Conservation (phyloP, 2,888 invertebrate species). For the Venusia cambrica region DNA sequence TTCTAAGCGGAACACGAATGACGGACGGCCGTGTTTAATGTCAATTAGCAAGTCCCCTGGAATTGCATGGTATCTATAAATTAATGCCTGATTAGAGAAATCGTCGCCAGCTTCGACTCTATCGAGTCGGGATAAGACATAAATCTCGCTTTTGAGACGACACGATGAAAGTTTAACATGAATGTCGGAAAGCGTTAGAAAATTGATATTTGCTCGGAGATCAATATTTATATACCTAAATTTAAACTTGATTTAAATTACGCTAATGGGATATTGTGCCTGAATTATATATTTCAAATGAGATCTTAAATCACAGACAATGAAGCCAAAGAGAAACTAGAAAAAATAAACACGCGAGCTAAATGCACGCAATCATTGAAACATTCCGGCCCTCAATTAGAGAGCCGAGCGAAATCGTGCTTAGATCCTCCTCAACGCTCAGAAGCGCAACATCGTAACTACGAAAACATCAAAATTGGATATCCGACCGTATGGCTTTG, state of each 20-base stretch:
- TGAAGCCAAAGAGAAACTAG: slow-evolving; percentile 34
- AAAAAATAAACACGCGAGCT: slow-evolving; percentile 46
- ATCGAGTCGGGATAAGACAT: slow-evolving; percentile 23
- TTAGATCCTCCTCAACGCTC: slow-evolving; percentile 31
- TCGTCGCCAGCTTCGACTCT: slow-evolving; percentile 34
- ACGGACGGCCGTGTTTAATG: slow-evolving; percentile 64
- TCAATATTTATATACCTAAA: slow-evolving; percentile 12
- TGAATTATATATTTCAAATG: slow-evolving; percentile 8
- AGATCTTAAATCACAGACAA: slow-evolving; percentile 20
- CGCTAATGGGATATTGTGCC: slow-evolving; percentile 6
- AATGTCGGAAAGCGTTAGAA: slow-evolving; percentile 11
- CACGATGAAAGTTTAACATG: slow-evolving; percentile 8
- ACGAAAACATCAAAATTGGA: slow-evolving; percentile 29
- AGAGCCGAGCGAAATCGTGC: slow-evolving; percentile 52
- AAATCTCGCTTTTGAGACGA: slow-evolving; percentile 3
- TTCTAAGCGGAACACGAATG: slow-evolving; percentile 56
- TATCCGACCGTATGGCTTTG: slow-evolving; percentile 28
- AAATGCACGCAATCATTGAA: slow-evolving; percentile 48
- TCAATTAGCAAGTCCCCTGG: slow-evolving; percentile 62
- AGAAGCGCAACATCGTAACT: slow-evolving; percentile 37
- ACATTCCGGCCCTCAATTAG: slow-evolving; percentile 49
- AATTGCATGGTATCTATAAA: slow-evolving; percentile 49
- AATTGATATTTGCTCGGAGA: slow-evolving; percentile 12
- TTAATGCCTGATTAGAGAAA: slow-evolving; percentile 36
- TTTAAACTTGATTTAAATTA: slow-evolving; percentile 8